Base-by-base conservation (phyloP, 2,113 vertebrate genomes). In the Pollimyrus isidori region DNA sequence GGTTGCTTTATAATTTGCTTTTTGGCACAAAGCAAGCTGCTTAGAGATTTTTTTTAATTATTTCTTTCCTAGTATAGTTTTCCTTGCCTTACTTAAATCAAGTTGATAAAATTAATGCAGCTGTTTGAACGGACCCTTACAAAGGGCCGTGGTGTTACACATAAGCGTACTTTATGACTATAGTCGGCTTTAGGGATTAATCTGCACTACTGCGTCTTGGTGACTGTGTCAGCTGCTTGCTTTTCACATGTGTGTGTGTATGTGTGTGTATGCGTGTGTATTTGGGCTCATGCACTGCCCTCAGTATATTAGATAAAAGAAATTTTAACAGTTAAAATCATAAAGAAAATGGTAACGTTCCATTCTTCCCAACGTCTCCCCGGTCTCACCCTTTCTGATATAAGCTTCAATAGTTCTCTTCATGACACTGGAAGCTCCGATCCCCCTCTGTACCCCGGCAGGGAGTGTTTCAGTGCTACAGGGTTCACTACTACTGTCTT, bases 41-140 rank as follows among this genome's bases (percentile, higher is more conserved):
- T 95, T 96, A 93, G 52, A 3, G 62, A 94, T 95, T 90, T 42
- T 53, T 88, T 87, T 1, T 21, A 21, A 80, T 80, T 19, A 30
- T 69, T 80, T 62, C 88, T 92, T 95, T 96, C 95, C 94, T 96
- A 96, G 96, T 92, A 94, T 96, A 96, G 95, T 97, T 96, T 93
- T 96, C 95, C 96, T 96, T 97, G 97, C 96, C 96, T 97, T 97
- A 97, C 96, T 96, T 96, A 96, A 96, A 95, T 94, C 95, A 90
- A 96, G 94, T 96, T 93, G 94, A 96, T 96, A 92, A 95, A 96
- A 96, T 95, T 94, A 96, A 97, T 95, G 95, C 95, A 95, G 95
- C 95, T 96, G 95, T 97, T 96, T 96, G 94, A 95, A 94, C 91
- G 93, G 96, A 94, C 96, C 95, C 93, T 92, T 93, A 93, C 93